A percentile compares a stretch with the other conserved stretches of the same genome.
Conservation (phyloP, 2,797 vertebrate species). For the Nothura maculosa region DNA sequence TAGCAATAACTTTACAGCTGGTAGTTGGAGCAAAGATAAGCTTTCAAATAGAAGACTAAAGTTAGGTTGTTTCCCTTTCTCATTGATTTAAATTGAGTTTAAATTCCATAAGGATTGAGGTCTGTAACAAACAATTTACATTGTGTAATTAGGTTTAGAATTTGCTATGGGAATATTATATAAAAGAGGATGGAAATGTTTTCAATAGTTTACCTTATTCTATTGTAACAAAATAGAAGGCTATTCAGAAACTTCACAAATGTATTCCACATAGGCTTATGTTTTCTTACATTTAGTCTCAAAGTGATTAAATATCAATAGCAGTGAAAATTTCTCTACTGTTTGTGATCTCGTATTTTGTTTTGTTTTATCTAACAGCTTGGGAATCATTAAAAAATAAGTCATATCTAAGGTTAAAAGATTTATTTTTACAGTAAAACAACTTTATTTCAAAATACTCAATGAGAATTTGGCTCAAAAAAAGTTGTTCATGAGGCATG, state of each 20-base stretch:
- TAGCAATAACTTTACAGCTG: not conserved
- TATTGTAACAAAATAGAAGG: not conserved
- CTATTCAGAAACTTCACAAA: not conserved
- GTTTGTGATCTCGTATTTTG: not conserved
- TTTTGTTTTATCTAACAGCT: not conserved
- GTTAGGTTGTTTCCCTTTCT: constrained; percentile 24
- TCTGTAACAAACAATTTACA: constrained; percentile 40
- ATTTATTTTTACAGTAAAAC: not conserved
- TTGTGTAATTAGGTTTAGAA: constrained; percentile 2
- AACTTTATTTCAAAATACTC: not conserved
- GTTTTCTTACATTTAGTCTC: not conserved
- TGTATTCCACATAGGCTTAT: not conserved
- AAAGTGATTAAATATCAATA: not conserved
- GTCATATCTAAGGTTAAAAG: accelerated
- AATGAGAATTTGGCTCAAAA: not conserved
- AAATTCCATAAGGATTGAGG: constrained; percentile 24
- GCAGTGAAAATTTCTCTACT: not conserved
- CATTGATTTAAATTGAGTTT: not conserved
- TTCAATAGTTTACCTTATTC: not conserved
- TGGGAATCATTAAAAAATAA: not conserved
- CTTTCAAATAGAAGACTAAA: not conserved
- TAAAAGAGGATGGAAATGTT: not conserved
- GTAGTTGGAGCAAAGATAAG: constrained; percentile 17
- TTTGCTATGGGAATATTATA: not conserved
- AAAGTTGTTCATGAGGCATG: not conserved